Conservation (phyloP, 1,140 invertebrate genomes). For the Latrodectus geometricus region DNA sequence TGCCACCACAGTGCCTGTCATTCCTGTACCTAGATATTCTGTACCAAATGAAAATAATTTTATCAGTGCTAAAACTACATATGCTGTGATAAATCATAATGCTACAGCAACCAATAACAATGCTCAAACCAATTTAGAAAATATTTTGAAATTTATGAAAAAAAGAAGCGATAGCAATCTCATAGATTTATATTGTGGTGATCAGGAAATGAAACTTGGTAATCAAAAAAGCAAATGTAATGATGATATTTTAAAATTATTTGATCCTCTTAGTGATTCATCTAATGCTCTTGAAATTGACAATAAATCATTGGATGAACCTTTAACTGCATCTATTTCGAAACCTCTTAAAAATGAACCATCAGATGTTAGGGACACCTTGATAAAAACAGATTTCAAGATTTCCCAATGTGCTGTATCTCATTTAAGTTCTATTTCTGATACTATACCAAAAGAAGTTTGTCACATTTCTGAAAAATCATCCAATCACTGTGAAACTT, state of each 20-base stretch:
- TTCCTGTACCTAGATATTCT: constrained; percentile 14
- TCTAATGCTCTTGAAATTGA: not conserved
- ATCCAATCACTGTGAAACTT: constrained; percentile 3
- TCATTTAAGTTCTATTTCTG: not conserved
- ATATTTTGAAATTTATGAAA: constrained; percentile 60
- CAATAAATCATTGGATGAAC: constrained; percentile 3
- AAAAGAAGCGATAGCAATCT: constrained; percentile 64
- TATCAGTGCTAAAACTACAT: not conserved
- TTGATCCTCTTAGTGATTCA: constrained; percentile 61
- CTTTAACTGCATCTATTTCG: not conserved
- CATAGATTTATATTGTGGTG: constrained; percentile 62
- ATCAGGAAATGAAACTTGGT: constrained; percentile 28
- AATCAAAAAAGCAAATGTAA: constrained; percentile 15
- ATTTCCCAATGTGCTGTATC: not conserved
- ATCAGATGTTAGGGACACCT: not conserved
- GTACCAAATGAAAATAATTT: constrained; percentile 37
- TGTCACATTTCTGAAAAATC: not conserved
- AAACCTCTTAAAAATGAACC: not conserved
- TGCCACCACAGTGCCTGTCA: not conserved
- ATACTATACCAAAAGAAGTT: constrained; percentile 45
- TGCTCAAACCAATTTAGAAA: constrained; percentile 43
- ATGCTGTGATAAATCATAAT: constrained; percentile 43
- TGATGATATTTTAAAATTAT: constrained; percentile 61
- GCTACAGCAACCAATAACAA: constrained; percentile 22
- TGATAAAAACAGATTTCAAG: not conserved